These are phyloP conservation scores for Diadegma fenestrale DNA, from an alignment of 2,888 invertebrate species.

Conservation along the genomic window DNA sequence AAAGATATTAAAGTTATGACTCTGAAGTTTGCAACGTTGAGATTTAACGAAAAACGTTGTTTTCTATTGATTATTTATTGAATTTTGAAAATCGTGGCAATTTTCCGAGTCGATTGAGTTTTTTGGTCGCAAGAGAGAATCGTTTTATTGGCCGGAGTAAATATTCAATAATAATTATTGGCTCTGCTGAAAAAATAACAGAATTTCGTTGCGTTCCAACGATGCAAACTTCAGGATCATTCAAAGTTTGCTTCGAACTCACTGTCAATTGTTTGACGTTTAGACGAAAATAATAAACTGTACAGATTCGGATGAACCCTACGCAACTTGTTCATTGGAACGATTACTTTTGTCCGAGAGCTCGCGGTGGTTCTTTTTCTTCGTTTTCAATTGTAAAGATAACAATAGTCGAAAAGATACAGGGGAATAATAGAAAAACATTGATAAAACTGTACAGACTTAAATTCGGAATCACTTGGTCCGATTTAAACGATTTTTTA, in stretches of 20 bases:
- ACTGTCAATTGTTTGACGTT: constrained; percentile 4
- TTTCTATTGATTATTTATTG: too few relatives aligned
- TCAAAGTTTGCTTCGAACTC: constrained; percentile 32
- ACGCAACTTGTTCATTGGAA: constrained; percentile 13
- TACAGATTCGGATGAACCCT: constrained; percentile 52
- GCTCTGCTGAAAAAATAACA: too few relatives aligned
- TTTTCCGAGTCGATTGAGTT: too few relatives aligned
- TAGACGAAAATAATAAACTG: constrained; percentile 49
- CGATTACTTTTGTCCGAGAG: constrained; percentile 25
- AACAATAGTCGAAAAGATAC: constrained; percentile 17
- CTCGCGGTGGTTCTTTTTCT: constrained; percentile 17
- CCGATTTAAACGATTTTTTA: constrained; percentile 26
- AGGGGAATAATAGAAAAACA: constrained; percentile 44
- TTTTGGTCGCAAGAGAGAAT: too few relatives aligned
- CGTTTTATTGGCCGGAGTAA: too few relatives aligned
- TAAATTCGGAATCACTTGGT: constrained; percentile 14
- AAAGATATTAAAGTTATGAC: constrained; percentile 7
- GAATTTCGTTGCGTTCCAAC: too few relatives aligned
- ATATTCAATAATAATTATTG: too few relatives aligned
- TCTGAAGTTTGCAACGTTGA: too few relatives aligned
- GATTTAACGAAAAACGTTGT: too few relatives aligned
- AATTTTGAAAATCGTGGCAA: too few relatives aligned
- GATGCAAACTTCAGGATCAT: too few relatives aligned
- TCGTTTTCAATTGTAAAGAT: constrained; percentile 24
- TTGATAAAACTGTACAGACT: constrained; percentile 64